Evolutionary conservation across 2,797 vertebrate genomes (phyloP).

Genomic region (Parauchenoglanis punctatus): DNA sequence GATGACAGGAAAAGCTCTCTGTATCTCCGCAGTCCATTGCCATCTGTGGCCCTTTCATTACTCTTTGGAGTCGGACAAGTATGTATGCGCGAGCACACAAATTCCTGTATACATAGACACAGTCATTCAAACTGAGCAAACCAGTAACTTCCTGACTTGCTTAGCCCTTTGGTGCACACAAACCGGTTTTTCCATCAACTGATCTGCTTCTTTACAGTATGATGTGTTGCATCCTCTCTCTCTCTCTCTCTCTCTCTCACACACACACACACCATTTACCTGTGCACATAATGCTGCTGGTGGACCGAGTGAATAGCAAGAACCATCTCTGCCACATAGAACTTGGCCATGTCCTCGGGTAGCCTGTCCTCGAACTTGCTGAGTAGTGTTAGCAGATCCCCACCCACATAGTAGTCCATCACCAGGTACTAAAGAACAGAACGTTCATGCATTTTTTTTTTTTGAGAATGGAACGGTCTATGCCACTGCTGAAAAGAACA

Average conservation of each 20-base stretch:
- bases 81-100: background rate
- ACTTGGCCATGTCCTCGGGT: constrained; percentile 94
- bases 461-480: background rate
- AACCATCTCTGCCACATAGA: constrained; percentile 98
- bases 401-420: constrained; percentile 98
- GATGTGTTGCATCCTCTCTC: background rate
- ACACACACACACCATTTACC: constrained; percentile 5
- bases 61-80: background rate
- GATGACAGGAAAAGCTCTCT: constrained; percentile 65
- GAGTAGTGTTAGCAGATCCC: constrained; percentile 93
- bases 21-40: constrained; percentile 33
- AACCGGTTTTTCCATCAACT: constrained; percentile 37
- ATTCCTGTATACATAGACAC: constrained; percentile 4
- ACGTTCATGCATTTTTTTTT: background rate
- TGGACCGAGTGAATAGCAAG: constrained; percentile 95
- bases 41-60: constrained; percentile 48
- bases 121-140: background rate
- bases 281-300: constrained; percentile 81
- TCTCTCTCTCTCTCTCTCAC: background rate
- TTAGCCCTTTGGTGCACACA: background rate
- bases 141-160: background rate
- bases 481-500: background rate
- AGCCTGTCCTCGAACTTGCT: constrained; percentile 97
- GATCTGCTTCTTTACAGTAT: constrained; percentile 19
- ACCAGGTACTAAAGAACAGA: constrained; percentile 82